Percentiles rank a stretch among this genome's conserved stretches.
These are phyloP conservation scores for Siniperca chuatsi DNA, from an alignment of 2,113 vertebrate genomes.

Conservation along the genomic window DNA sequence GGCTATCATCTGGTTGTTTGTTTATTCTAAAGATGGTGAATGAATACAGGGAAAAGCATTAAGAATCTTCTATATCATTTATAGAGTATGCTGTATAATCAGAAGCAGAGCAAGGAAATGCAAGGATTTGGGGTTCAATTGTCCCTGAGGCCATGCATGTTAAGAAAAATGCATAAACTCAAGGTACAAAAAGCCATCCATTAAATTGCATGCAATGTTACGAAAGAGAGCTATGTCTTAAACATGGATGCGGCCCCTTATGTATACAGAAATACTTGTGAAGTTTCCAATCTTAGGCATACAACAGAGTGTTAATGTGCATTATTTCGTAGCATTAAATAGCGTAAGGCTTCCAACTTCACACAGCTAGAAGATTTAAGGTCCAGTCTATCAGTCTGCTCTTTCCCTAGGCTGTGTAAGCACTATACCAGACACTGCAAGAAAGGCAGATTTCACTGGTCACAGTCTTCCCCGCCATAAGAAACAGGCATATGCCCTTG, in stretches of 20 bases:
- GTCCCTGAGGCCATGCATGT: not conserved
- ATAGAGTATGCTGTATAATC: not conserved
- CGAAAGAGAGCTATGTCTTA: not conserved
- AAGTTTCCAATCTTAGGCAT: conserved; percentile 17
- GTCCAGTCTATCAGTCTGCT: conserved; percentile 43
- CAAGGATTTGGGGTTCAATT: not conserved
- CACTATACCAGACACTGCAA: conserved; percentile 40
- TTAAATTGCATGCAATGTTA: not conserved
- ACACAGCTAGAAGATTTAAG: conserved; percentile 37
- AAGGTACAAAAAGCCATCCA: not conserved
- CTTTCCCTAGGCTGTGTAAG: conserved; percentile 35
- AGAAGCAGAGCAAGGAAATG: not conserved
- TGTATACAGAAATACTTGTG: not conserved
- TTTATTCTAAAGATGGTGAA: not conserved
- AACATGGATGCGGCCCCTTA: not conserved
- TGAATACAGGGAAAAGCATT: not conserved
- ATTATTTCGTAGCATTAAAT: conserved; percentile 25
- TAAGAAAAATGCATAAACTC: not conserved
- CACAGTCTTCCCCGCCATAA: conserved; percentile 48
- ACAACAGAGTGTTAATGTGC: conserved; percentile 5
- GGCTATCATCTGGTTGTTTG: not conserved
- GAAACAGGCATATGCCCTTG: conserved; percentile 54
- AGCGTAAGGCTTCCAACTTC: conserved; percentile 6
- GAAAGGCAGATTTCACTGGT: conserved; percentile 54
- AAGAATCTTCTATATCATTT: not conserved